Percentiles rank a stretch among this genome's conserved stretches.
Evolutionary conservation across 2,888 invertebrate species (phyloP).

Genomic region (Noctua janthina): DNA sequence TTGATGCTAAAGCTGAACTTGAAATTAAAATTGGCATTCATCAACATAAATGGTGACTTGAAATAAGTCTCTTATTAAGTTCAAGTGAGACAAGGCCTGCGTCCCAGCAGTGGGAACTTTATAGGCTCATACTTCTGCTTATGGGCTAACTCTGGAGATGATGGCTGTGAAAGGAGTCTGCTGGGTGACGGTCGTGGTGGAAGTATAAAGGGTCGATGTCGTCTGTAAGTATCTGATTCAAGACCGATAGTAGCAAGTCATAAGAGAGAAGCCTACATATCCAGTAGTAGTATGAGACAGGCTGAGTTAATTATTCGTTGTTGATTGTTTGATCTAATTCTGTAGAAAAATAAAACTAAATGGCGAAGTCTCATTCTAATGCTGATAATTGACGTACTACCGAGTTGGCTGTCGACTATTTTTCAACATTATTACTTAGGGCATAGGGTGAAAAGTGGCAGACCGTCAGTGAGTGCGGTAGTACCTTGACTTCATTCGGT

Average conservation of each 20-base stretch:
- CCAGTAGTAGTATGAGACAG: background rate
- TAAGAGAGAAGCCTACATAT: background rate
- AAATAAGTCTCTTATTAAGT: too few species aligned
- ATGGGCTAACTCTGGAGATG: background rate
- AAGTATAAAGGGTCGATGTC: too few species aligned
- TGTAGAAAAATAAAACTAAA: background rate
- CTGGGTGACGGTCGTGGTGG: background rate
- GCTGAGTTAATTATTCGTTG: background rate
- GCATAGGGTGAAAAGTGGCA: background rate
- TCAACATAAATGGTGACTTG: background rate
- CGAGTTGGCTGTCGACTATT: too few species aligned
- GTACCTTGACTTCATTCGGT: background rate
- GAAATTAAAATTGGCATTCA: background rate
- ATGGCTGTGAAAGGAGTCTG: background rate
- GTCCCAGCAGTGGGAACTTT: background rate
- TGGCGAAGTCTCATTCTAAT: too few species aligned
- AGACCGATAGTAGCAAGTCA: background rate
- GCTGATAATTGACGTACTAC: background rate
- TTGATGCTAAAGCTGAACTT: background rate
- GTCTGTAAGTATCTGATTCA: conserved; percentile 15
- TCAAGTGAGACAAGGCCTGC: background rate
- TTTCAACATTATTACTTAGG: background rate
- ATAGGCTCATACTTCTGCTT: background rate
- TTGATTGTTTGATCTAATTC: background rate
- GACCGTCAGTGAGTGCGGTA: background rate